Percentiles rank a stretch among this genome's conserved stretches.
Conservation (phyloP, 2,888 invertebrate genomes). For the Pyrgus malvae region DNA sequence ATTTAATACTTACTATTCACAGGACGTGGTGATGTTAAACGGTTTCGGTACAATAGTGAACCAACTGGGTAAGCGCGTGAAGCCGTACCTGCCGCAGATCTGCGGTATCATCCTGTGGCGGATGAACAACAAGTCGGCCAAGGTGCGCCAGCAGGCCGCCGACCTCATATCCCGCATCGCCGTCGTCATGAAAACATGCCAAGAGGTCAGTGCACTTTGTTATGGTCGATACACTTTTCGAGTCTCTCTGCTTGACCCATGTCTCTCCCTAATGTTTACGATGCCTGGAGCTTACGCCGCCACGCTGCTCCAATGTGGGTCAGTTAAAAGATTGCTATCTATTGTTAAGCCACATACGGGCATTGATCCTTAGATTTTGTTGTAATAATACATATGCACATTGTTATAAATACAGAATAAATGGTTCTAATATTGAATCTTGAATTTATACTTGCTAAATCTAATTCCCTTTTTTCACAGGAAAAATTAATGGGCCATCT, state of each 20-base stretch:
- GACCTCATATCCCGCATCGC: constrained; percentile 99
- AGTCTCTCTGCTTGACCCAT: not conserved
- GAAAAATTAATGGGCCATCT: constrained; percentile 99
- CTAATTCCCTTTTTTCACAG: constrained; percentile 57
- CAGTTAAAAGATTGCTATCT: too few species aligned
- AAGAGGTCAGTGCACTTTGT: constrained; percentile 84
- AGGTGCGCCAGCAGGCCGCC: constrained; percentile 99
- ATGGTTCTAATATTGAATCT: too few species aligned
- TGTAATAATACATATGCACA: too few species aligned
- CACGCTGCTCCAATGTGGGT: too few species aligned
- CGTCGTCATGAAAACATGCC: constrained; percentile 99
- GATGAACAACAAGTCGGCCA: constrained; percentile 99
- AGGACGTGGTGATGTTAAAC: constrained; percentile 99
- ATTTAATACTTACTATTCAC: constrained; percentile 20
- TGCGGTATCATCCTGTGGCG: constrained; percentile 99
- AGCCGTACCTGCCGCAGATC: constrained; percentile 99
- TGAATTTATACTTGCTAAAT: too few species aligned
- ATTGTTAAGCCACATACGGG: too few species aligned
- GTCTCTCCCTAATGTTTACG: too few species aligned
- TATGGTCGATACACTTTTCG: not conserved
- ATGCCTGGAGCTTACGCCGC: too few species aligned
- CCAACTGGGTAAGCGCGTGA: constrained; percentile 97
- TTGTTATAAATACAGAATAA: too few species aligned
- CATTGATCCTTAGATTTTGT: too few species aligned
- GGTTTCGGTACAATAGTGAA: constrained; percentile 99